Evolutionary conservation across 2,113 vertebrate genomes (phyloP), one percentile per base, ranked within the genome.

Genomic region (Prionailurus bengalensis): DNA sequence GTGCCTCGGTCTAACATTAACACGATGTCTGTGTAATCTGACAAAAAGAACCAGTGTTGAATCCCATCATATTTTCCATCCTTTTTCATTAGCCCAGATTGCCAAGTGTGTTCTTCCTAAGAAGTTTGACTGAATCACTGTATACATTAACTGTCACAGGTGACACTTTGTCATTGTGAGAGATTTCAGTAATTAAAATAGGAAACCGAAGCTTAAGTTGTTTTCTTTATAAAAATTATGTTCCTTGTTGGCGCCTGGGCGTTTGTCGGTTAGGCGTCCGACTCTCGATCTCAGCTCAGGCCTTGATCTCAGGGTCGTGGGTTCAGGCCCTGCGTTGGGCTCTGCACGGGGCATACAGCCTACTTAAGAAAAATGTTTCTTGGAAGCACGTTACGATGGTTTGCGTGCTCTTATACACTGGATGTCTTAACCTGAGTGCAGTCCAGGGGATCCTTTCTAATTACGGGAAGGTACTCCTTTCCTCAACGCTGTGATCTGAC

Each of bases 1-100:
- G 99, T 99, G 99, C 99, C 99, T 99, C 99, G 99, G 99, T 99
- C 98, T 99, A 98, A 98, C 98, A 98, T 98, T 98, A 99, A 99
- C 98, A 98, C 97, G 97, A 98, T 96, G 98, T 98, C 97, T 99
- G 96, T 98, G 96, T 98, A 97, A 98, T 98, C 97, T 97, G 89
- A 80, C 71, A 95, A 97, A 96, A 97, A 97, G 27, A 98, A 97
- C 97, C 97, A 94, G 97, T 98, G 98, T 98, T 97, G 93, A 98
- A 94, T 98, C 91, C 89, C 94, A 95, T 97, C 98, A 76, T 27
- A 96, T 97, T 98, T 98, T 97, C 98, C 98, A 97, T 98, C 53
- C 48, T 91, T 97, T 91, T 97, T 66, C 97, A 94, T 98, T 96
- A 95, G 95, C 93, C 96, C 97, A 95, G 73, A 87, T 90, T 88